Percentiles rank a stretch among this genome's conserved stretches.
Conservation (phyloP, 64 coral and sea anemone genomes). For the Porites australiensis region DNA sequence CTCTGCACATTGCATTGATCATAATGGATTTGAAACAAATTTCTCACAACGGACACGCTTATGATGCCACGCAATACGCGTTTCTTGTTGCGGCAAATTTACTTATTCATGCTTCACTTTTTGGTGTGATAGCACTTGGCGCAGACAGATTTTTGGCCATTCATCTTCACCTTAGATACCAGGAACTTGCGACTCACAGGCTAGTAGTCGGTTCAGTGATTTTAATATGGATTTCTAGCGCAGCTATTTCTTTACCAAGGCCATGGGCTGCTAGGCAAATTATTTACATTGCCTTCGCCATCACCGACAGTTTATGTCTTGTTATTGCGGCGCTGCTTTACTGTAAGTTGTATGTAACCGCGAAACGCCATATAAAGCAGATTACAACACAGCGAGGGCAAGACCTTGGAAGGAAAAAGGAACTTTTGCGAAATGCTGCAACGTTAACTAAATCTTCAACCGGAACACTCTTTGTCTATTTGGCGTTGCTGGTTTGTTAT, state of each 20-base stretch:
- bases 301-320: not conserved
- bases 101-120: not conserved
- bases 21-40: not conserved
- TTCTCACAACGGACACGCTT: not conserved
- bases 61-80: not conserved
- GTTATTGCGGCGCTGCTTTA: not conserved
- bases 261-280: not conserved
- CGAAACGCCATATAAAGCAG: not conserved
- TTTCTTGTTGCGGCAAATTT: not conserved
- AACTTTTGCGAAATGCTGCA: not conserved
- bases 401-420: too few species aligned
- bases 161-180: conserved; percentile 18
- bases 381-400: not conserved
- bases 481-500: conserved; percentile 13
- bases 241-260: not conserved
- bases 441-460: not conserved
- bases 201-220: not conserved
- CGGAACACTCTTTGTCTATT: conserved; percentile 23
- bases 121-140: not conserved
- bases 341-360: not conserved
- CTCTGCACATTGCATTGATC: not conserved
- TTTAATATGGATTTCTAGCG: not conserved
- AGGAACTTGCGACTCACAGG: not conserved
- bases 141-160: not conserved
- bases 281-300: not conserved